phyloP scores from a whole-genome alignment of 2,113 vertebrate species.

The Emydocephalus ijimae region DNA sequence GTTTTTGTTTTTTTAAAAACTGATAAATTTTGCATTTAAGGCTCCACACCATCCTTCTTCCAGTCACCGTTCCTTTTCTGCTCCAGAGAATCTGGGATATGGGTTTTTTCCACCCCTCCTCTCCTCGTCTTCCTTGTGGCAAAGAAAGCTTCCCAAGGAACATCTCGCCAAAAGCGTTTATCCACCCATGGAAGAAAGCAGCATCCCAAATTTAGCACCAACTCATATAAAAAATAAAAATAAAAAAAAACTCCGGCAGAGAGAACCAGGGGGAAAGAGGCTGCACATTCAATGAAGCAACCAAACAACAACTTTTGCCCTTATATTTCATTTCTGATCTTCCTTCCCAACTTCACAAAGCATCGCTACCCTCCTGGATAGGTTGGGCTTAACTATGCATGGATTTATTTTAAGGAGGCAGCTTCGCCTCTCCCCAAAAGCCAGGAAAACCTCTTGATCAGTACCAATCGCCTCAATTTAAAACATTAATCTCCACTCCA shows the following conservation, averaged over 20 bases:
- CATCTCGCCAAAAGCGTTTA: not conserved
- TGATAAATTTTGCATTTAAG: not conserved
- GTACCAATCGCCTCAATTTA: too few relatives aligned
- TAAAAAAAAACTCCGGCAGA: not conserved
- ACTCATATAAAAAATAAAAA: slow-evolving; percentile 1
- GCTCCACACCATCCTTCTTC: not conserved
- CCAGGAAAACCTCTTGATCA: too few relatives aligned
- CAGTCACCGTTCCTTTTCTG: not conserved
- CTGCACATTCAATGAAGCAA: not conserved
- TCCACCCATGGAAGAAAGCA: not conserved
- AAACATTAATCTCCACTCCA: too few relatives aligned
- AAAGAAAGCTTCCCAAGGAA: not conserved
- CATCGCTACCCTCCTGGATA: not conserved
- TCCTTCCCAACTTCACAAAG: too few relatives aligned
- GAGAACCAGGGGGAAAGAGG: not conserved
- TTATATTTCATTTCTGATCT: not conserved
- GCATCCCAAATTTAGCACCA: slow-evolving; percentile 28
- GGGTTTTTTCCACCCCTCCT: too few relatives aligned
- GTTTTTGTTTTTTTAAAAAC: not conserved
- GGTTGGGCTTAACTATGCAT: slow-evolving; percentile 16
- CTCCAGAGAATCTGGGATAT: not conserved
- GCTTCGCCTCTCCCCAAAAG: not conserved
- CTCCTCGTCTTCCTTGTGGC: not conserved
- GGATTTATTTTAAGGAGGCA: not conserved
- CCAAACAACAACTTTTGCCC: not conserved